These are phyloP conservation scores for Megaceryle torquata DNA, from an alignment of 2,113 vertebrate genomes.

Conservation along the genomic window DNA sequence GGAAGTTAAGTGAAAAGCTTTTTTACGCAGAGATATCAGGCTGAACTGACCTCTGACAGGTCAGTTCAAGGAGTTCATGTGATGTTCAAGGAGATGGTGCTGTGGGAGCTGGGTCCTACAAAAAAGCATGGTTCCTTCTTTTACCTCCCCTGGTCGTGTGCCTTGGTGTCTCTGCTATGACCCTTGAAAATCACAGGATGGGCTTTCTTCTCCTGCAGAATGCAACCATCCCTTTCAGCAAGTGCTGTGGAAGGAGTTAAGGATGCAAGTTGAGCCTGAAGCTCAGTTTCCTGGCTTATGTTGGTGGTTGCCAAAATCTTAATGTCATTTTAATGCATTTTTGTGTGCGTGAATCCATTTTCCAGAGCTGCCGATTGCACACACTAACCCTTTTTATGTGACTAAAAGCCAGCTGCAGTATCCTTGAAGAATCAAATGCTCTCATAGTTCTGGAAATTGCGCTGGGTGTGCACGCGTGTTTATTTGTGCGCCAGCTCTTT, in stretches of 20 bases:
- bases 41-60: background rate
- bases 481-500: slow-evolving; percentile 63
- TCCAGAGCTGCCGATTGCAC: slow-evolving; percentile 52
- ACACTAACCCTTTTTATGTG: slow-evolving; percentile 49
- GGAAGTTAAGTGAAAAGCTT: background rate
- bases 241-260: background rate
- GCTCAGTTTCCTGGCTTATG: background rate
- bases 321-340: slow-evolving; percentile 69
- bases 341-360: slow-evolving; percentile 68
- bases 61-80: too few species aligned
- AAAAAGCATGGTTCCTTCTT: background rate
- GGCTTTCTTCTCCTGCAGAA: background rate
- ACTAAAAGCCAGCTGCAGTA: slow-evolving; percentile 62
- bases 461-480: slow-evolving; percentile 34
- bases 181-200: background rate
- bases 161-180: background rate
- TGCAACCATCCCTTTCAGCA: rapidly evolving
- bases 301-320: slow-evolving; percentile 60
- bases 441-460: slow-evolving; percentile 59
- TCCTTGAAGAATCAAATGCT: slow-evolving; percentile 63
- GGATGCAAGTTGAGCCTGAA: slow-evolving; percentile 3
- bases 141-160: background rate
- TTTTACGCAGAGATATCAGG: background rate
- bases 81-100: background rate
- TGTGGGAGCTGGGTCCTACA: rapidly evolving